Conservation (phyloP, 1,140 invertebrate genomes). For the Colletes gigas region DNA sequence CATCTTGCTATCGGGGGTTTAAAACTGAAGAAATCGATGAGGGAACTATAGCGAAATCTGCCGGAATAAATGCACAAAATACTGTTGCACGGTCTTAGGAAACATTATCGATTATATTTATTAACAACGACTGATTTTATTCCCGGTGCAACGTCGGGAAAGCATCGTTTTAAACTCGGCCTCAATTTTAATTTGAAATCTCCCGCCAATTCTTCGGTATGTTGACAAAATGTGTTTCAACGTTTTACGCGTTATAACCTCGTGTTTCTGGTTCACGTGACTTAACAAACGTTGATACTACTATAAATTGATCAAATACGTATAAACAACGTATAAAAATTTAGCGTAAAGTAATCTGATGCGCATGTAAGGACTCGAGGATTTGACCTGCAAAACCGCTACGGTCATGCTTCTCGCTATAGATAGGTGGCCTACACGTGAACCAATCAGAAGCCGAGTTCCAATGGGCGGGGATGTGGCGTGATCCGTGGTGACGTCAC, state of each 20-base stretch:
- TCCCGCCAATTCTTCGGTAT: slow-evolving; percentile 6
- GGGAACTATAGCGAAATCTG: not conserved
- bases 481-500: slow-evolving; percentile 79
- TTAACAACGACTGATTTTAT: not conserved
- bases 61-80: not conserved
- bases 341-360: not conserved
- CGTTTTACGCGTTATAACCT: not conserved
- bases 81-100: not conserved
- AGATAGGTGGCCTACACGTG: slow-evolving; percentile 59
- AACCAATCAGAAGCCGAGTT: slow-evolving; percentile 70
- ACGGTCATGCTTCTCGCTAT: slow-evolving; percentile 52
- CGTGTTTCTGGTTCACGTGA: not conserved
- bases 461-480: slow-evolving; percentile 76
- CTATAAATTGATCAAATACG: not conserved
- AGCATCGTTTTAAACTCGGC: not conserved
- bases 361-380: slow-evolving; percentile 26
- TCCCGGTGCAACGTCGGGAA: too few relatives aligned
- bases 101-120: not conserved
- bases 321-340: not conserved
- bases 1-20: slow-evolving; percentile 49
- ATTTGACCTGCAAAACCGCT: slow-evolving; percentile 37
- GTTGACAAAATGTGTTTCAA: not conserved
- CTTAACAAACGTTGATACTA: not conserved
- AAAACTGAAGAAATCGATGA: slow-evolving; percentile 46
- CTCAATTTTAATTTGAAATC: slow-evolving; percentile 14